Base-by-base conservation (phyloP, 35 echinoderm and acorn worm species). In the Eucidaris tribuloides region DNA sequence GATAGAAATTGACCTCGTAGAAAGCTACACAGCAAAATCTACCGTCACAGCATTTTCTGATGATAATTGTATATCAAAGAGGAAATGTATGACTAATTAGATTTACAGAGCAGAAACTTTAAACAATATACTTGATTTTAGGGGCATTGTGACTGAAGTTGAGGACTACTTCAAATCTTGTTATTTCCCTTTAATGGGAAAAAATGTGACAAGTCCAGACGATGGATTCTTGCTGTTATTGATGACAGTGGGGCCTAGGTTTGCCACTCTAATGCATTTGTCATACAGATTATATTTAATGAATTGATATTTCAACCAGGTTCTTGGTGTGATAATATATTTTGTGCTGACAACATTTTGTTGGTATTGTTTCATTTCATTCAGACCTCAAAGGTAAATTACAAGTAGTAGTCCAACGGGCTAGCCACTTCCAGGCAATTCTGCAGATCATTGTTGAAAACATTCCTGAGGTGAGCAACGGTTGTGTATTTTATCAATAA, bases 371-470 rank as follows among this genome's bases (percentile, higher is more conserved):
- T 57, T 80, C 13, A 35, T 72, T 37, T 45, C 27, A 9, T 49
- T 5, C 82, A 84, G 82, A 45, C 62, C 71, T 50, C 45, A 71
- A 45, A 65, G 77, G 33, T 41, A 88, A 88, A 34, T 17, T 81
- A 38, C 65, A 24, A 18, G 25, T 66, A 31, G 42, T 81, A 25
- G 32, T 88, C 7, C 45, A 80, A 11, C 41, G 78, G 58, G 24
- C 54, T 42, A 22, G 32, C 41, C 46, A 80, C 77, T 80, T 88
- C 58, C 57, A 81, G 2, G 60, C 59, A 65, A 76, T 88, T 0
- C 27, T 88, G 14, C 64, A 81, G 35, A 88, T 88, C 38, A 88
- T 88, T 20, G 18, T n/a, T 28, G 85, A 88, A 59, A 88, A 88
- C 45, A 88, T 88, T 42, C 85, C 85, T 31, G 85, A 88, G 85